These are phyloP conservation scores for Diplolepis rosae DNA, from an alignment of 2,888 invertebrate genomes.

Conservation along the genomic window DNA sequence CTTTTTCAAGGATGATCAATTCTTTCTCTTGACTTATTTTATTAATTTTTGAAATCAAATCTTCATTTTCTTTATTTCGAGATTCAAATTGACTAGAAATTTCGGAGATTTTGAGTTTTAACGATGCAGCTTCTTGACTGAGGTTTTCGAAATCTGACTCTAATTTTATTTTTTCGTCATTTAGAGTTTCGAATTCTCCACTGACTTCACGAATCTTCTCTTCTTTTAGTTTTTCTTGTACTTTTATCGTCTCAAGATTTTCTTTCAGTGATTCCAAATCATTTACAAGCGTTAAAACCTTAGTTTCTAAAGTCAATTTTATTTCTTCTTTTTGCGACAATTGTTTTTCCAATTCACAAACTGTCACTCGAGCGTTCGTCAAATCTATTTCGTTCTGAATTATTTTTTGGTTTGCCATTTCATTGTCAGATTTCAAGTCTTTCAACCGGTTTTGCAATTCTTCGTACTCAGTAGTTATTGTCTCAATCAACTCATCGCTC, in stretches of 20 bases:
- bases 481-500: not conserved
- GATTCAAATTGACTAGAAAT: conserved; percentile 31
- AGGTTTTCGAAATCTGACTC: not conserved
- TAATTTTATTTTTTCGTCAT: not conserved
- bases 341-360: conserved; percentile 33
- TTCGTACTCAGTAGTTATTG: conserved; percentile 4
- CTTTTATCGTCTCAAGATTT: conserved; percentile 37
- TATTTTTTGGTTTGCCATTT: not conserved
- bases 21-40: not conserved
- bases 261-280: conserved; percentile 39
- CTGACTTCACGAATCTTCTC: conserved; percentile 19
- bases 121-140: not conserved
- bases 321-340: conserved; percentile 26
- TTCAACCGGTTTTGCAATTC: conserved; percentile 29
- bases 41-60: not conserved
- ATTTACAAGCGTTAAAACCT: conserved; percentile 32
- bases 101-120: not conserved
- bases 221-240: conserved; percentile 35
- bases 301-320: conserved; percentile 34
- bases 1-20: not conserved
- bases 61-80: not conserved
- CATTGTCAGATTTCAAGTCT: not conserved
- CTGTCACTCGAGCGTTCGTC: not conserved
- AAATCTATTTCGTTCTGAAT: conserved; percentile 27
- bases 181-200: not conserved